Base-by-base conservation (phyloP, 37 sponge, comb jelly and placozoan species). In the Lycopodina hypogea region DNA sequence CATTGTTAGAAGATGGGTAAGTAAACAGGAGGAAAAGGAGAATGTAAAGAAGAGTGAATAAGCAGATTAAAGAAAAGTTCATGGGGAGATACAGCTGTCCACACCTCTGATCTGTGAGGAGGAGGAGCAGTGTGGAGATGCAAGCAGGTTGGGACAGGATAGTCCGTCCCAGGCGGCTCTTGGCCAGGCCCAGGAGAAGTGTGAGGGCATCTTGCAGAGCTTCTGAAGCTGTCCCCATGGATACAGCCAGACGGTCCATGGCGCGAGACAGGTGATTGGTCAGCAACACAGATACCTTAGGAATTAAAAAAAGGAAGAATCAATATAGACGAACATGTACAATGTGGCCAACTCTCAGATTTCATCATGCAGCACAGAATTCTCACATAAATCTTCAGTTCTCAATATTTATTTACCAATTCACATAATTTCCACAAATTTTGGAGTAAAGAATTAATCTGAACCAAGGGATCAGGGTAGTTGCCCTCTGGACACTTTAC, bases 191-290 rank as follows among this genome's bases (percentile, higher is more conserved):
- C 32, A 91, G 87, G 36, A 94, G 88, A 68, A 93, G 69, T 30
- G 95, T 85, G 55, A 97, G 93, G 62, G 87, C 92, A 48, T 94
- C 93, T 39, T 97, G 98, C 9, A 97, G 89, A 35, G 85, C 81
- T 38, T 94, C 95, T n/a, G 90, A 87, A 23, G 91, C 87, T 23
- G 85, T 78, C 3, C 80, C 57, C 82, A 90, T 90, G 53, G 91
- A 92, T 17, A 85, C 75, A 28, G 76, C 88, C 60, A 88, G 75
- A 28, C 68, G 69, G 24, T 92, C 86, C 72, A 96, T 96, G 71
- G 94, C 93, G 22, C 94, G 69, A 32, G 85, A 90, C 11, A 97
- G 85, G 41, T 97, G 95, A 45, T 92, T 89, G 56, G 92, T 94
- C 72, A 97, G 90, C 26, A 97, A 71, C 38, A 50, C 22, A 51